phyloP scores from a whole-genome alignment of 2,888 invertebrate genomes.

The Chaetoderma sp. region DNA sequence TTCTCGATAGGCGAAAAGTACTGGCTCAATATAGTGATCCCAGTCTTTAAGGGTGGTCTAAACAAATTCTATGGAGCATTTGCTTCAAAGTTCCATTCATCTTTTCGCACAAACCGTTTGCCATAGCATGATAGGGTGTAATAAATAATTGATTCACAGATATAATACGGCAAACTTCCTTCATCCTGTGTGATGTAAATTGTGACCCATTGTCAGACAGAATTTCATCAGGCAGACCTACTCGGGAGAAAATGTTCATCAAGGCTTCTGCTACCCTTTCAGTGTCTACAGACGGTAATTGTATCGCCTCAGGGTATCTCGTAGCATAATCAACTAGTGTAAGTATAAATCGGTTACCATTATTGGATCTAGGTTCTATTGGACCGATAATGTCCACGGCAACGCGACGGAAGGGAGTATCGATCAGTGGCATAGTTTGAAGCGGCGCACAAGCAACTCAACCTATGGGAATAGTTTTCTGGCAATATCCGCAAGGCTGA shows the following conservation, averaged over 20 bases:
- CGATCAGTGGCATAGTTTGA: constrained; percentile 30
- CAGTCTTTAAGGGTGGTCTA: constrained; percentile 34
- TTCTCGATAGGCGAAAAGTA: constrained; percentile 40
- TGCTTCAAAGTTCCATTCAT: constrained; percentile 33
- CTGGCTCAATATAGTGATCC: constrained; percentile 35
- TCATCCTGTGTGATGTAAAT: constrained; percentile 31
- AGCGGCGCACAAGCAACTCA: constrained; percentile 25
- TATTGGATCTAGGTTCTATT: constrained; percentile 25
- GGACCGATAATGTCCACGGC: constrained; percentile 42
- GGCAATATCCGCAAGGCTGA: constrained; percentile 37
- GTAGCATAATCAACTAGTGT: constrained; percentile 33
- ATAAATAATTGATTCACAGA: constrained; percentile 21
- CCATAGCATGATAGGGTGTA: too few species aligned
- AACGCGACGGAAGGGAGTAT: constrained; percentile 31
- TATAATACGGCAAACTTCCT: constrained; percentile 25
- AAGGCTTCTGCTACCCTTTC: constrained; percentile 37
- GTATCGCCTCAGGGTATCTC: constrained; percentile 29
- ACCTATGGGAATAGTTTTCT: constrained; percentile 30
- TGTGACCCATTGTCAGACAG: too few species aligned
- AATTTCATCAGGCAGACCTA: constrained; percentile 33
- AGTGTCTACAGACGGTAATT: constrained; percentile 25
- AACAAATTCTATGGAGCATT: constrained; percentile 35
- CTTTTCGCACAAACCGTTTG: too few species aligned
- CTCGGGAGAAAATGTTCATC: constrained; percentile 22
- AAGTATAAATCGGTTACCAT: constrained; percentile 33